Conservation (phyloP, 2,797 vertebrate genomes). For the Peromyscus nudipes region DNA sequence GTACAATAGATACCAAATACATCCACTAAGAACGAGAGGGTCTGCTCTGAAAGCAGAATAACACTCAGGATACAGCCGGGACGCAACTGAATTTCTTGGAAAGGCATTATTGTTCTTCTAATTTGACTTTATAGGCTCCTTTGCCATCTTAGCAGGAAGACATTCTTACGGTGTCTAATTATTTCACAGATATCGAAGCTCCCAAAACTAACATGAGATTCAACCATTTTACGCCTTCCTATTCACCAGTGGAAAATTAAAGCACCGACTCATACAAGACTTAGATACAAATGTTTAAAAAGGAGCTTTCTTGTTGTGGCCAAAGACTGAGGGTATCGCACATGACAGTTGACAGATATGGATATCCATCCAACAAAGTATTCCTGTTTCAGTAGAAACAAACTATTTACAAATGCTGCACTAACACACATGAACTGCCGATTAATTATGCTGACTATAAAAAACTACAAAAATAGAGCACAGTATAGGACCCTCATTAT, state of each 20-base stretch:
- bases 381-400: background rate
- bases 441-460: background rate
- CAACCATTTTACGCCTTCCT: background rate
- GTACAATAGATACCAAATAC: conserved; percentile 14
- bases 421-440: background rate
- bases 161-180: background rate
- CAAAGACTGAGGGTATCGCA: background rate
- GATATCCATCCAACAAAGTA: background rate
- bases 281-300: background rate
- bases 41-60: background rate
- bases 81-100: background rate
- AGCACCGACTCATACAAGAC: background rate
- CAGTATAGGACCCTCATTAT: background rate
- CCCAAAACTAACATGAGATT: background rate
- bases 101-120: background rate
- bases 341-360: background rate
- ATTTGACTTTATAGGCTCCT: background rate
- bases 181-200: conserved; percentile 20
- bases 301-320: background rate
- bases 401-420: background rate
- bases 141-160: background rate
- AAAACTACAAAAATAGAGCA: background rate
- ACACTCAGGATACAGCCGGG: background rate
- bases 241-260: conserved; percentile 1
- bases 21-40: background rate